Evolutionary conservation across 2,113 vertebrate species (phyloP).

Genomic region (Plecotus auritus): DNA sequence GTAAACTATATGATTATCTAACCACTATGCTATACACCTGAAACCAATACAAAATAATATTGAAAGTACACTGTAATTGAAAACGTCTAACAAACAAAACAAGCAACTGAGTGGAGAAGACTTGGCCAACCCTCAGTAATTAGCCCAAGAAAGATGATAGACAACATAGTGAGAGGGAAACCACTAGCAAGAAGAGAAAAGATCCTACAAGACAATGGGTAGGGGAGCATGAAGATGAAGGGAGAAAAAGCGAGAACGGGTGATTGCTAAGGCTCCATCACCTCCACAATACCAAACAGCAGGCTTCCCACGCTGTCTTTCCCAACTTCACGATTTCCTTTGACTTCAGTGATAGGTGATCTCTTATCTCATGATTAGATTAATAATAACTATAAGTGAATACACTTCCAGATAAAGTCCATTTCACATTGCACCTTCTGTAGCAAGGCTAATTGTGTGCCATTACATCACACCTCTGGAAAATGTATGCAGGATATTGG

Average conservation of each 20-base stretch:
- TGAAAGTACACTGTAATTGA: neutral
- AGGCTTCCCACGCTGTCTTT: neutral
- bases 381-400: neutral
- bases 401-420: neutral
- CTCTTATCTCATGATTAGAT: neutral
- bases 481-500: neutral
- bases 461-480: neutral
- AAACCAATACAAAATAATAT: neutral
- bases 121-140: neutral
- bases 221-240: fast-evolving
- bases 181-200: neutral
- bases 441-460: neutral
- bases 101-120: neutral
- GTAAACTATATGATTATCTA: neutral
- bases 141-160: neutral
- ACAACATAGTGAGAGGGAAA: neutral
- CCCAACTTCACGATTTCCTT: neutral
- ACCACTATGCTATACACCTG: neutral
- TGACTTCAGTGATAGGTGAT: neutral
- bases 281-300: neutral
- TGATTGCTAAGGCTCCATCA: neutral
- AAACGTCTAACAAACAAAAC: neutral
- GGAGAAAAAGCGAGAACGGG: fast-evolving
- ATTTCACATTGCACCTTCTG: neutral
- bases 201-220: neutral